Conservation (phyloP, 2,888 invertebrate genomes). For the Mesorhabditis belari region DNA sequence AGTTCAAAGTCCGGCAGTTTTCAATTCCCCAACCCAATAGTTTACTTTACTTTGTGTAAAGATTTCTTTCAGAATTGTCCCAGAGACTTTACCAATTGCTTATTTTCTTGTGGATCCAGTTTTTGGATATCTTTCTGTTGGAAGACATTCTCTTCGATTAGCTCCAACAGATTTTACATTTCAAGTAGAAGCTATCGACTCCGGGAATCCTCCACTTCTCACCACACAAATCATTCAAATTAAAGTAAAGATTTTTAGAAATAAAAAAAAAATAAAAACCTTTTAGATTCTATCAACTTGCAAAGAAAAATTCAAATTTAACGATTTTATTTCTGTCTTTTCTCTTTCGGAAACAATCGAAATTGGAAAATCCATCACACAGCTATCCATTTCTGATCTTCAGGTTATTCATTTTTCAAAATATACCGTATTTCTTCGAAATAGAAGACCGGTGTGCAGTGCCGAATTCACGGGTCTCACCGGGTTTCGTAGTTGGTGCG, state of each 20-base stretch:
- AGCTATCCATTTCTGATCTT: background rate
- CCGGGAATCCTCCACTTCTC: background rate
- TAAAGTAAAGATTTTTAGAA: background rate
- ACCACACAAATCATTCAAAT: background rate
- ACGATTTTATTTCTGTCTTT: background rate
- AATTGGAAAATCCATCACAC: background rate
- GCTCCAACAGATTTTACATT: background rate
- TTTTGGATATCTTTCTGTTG: background rate
- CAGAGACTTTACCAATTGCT: background rate
- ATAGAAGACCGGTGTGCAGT: no score
- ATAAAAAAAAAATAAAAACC: background rate
- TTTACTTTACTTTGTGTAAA: background rate
- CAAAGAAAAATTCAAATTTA: background rate
- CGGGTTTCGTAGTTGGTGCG: no score
- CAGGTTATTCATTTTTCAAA: background rate
- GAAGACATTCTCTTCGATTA: background rate
- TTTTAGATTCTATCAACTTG: background rate
- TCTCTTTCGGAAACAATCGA: background rate
- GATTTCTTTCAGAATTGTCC: background rate
- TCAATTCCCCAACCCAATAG: no score
- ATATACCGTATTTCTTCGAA: background rate
- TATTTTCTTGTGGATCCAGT: background rate
- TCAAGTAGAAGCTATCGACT: background rate
- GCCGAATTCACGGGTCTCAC: no score
- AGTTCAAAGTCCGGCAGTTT: no score